Evolutionary conservation across 2,113 vertebrate species (phyloP).

Genomic region (Platycercus adscitus): DNA sequence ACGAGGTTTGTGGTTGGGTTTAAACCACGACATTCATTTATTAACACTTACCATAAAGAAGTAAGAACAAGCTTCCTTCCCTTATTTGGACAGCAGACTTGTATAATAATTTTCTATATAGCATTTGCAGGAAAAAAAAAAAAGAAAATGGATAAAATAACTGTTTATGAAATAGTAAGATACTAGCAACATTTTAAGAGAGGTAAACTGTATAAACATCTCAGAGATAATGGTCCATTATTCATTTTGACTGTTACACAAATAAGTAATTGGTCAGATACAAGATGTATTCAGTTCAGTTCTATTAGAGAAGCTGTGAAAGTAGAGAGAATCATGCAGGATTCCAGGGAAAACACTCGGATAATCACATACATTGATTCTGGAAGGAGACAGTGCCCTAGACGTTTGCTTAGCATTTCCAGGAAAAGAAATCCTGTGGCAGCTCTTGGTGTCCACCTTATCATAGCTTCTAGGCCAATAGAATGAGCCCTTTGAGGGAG

Average conservation of each 20-base stretch:
- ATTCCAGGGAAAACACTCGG: neutral
- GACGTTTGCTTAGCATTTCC: neutral
- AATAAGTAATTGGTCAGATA: neutral
- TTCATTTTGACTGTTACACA: neutral
- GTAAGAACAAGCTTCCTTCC: neutral
- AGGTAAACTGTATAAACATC: neutral
- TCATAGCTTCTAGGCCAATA: neutral
- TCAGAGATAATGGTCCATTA: neutral
- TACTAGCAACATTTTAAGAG: neutral
- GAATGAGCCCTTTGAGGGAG: neutral
- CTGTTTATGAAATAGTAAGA: accelerated
- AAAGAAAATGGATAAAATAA: neutral
- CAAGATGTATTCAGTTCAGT: neutral
- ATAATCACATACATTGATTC: neutral
- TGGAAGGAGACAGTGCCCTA: neutral
- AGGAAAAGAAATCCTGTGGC: neutral
- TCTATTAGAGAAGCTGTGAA: neutral
- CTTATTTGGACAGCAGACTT: neutral
- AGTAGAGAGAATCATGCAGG: neutral
- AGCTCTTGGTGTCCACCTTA: neutral
- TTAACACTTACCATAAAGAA: neutral
- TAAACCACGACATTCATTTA: no score
- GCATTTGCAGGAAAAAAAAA: neutral
- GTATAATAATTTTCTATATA: neutral
- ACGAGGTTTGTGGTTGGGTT: no score